phyloP scores from a whole-genome alignment of 2,888 invertebrate species.

The Stenchaetothrips biformis region DNA sequence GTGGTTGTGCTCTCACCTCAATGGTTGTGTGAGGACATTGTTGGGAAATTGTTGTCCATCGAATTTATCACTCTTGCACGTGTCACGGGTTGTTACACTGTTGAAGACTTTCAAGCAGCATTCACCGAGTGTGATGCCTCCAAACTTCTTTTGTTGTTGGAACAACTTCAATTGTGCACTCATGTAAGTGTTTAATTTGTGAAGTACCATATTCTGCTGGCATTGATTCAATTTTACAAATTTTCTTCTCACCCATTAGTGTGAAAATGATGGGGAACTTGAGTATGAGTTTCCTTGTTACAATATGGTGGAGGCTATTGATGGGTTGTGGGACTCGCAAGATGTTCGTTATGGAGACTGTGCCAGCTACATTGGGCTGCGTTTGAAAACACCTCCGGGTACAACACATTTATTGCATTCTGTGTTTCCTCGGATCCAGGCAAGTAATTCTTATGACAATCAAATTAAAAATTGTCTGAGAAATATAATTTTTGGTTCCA shows the following conservation, averaged over 20 bases:
- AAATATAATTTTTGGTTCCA: too few species aligned
- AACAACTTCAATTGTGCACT: conserved; percentile 65
- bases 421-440: conserved; percentile 64
- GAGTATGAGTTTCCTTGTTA: conserved; percentile 73
- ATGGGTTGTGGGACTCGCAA: conserved; percentile 62
- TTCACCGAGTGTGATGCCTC: conserved; percentile 65
- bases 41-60: conserved; percentile 60
- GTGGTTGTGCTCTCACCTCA: conserved; percentile 60
- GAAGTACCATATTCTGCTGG: neutral
- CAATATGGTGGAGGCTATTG: conserved; percentile 59
- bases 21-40: conserved; percentile 63
- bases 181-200: conserved; percentile 45
- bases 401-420: conserved; percentile 58
- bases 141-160: conserved; percentile 62
- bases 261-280: conserved; percentile 64
- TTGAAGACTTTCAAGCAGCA: conserved; percentile 67
- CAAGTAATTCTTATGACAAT: conserved; percentile 39
- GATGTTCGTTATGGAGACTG: conserved; percentile 50
- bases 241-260: conserved; percentile 46
- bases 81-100: conserved; percentile 64
- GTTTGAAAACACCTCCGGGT: conserved; percentile 54
- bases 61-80: conserved; percentile 52
- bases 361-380: conserved; percentile 60
- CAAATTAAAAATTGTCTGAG: neutral
- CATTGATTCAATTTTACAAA: conserved; percentile 25